These are phyloP conservation scores for Dryoscopus gambensis DNA, from an alignment of 2,113 vertebrate genomes.

Conservation along the genomic window DNA sequence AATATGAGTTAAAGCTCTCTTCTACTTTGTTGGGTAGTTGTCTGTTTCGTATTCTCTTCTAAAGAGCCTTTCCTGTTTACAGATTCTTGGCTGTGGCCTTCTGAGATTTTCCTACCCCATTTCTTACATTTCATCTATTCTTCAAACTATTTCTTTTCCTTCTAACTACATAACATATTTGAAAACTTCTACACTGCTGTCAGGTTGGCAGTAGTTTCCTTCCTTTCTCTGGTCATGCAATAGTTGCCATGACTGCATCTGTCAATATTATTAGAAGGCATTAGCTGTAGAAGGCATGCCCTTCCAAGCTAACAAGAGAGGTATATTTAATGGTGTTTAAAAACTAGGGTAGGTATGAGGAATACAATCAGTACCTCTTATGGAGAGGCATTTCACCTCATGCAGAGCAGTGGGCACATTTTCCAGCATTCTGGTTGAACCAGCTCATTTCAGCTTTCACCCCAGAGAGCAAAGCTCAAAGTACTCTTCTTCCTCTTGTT, in stretches of 20 bases:
- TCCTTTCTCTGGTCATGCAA: not conserved
- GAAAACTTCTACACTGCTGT: not conserved
- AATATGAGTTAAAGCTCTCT: not conserved
- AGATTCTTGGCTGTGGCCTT: not conserved
- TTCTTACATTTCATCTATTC: not conserved
- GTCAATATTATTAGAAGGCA: not conserved
- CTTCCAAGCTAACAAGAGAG: not conserved
- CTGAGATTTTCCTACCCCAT: not conserved
- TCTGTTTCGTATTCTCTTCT: not conserved
- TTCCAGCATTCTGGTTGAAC: not conserved
- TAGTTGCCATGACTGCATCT: not conserved
- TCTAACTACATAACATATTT: not conserved
- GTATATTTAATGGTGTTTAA: not conserved
- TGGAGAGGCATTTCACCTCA: not conserved
- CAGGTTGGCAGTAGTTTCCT: not conserved
- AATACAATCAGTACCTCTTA: not conserved
- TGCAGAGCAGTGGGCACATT: not conserved
- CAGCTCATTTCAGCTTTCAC: not conserved
- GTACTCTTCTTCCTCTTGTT: not conserved
- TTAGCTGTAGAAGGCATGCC: not conserved
- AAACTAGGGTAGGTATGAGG: not conserved
- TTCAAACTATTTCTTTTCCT: not conserved
- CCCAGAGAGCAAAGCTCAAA: not conserved
- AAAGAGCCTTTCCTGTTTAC: not conserved
- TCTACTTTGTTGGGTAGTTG: not conserved